Percentiles rank a stretch among this genome's conserved stretches.
phyloP scores from a whole-genome alignment of 2,888 invertebrate species.

The Erebia ligea region DNA sequence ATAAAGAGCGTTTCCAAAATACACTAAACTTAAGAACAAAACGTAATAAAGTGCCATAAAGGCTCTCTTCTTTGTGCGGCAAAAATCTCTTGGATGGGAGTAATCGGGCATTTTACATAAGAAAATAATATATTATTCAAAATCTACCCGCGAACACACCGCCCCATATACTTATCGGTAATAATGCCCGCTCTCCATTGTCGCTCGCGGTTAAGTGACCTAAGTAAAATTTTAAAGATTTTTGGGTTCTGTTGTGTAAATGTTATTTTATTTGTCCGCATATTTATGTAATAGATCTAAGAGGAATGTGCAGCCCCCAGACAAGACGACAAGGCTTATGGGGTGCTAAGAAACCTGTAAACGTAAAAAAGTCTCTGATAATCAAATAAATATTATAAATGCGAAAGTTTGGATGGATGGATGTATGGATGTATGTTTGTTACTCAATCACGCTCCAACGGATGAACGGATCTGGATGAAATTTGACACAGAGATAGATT shows the following conservation, averaged over 20 bases:
- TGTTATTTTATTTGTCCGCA: no score
- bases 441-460: no score
- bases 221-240: conserved; percentile 40
- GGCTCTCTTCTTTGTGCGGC: conserved; percentile 68
- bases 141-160: conserved; percentile 75
- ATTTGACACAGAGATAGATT: no score
- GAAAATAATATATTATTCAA: conserved; percentile 83
- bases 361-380: no score
- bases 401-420: no score
- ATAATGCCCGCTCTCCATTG: conserved; percentile 68
- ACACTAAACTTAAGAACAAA: conserved; percentile 65
- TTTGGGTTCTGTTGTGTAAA: not conserved
- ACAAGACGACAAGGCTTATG: no score
- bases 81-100: conserved; percentile 77
- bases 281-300: no score
- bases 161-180: conserved; percentile 77
- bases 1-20: conserved; percentile 6
- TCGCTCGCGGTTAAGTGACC: conserved; percentile 38
- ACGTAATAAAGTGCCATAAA: conserved; percentile 77
- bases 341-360: no score
- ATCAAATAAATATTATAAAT: no score
- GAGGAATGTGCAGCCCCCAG: no score
- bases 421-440: no score
- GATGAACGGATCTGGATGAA: no score
- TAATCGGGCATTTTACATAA: conserved; percentile 83